Conservation (phyloP, 2,113 vertebrate species). For the Dromaius novaehollandiae region DNA sequence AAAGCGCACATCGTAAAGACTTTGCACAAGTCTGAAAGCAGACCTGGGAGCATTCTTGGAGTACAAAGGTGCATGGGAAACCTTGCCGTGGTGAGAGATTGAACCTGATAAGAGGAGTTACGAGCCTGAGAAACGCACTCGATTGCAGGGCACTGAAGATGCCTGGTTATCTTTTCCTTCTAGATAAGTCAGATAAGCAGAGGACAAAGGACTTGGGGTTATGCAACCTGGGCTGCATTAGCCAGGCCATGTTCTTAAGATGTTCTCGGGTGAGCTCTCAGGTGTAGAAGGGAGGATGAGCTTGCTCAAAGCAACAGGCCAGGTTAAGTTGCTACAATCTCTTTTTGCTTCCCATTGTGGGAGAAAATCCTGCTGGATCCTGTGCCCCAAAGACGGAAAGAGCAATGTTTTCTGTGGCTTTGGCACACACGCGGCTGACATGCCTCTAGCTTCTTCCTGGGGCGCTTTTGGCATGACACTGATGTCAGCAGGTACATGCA, state of each 20-base stretch:
- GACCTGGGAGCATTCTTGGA: constrained; percentile 70
- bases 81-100: constrained; percentile 52
- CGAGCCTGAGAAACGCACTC: constrained; percentile 57
- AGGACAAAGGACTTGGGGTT: constrained; percentile 50
- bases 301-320: not conserved
- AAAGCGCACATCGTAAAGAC: not conserved
- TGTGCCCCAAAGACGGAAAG: rapidly evolving
- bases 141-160: constrained; percentile 42
- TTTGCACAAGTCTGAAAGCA: constrained; percentile 50
- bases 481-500: rapidly evolving
- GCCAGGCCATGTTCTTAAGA: not conserved
- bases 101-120: constrained; percentile 59
- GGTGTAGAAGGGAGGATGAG: not conserved
- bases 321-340: not conserved
- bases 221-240: constrained; percentile 18
- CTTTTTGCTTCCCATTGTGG: rapidly evolving
- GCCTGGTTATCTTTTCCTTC: constrained; percentile 55
- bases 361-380: not conserved
- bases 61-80: constrained; percentile 80
- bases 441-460: not conserved
- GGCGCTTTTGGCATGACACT: rapidly evolving
- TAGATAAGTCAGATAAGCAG: constrained; percentile 62
- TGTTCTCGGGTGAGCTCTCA: constrained; percentile 2
- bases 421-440: not conserved
- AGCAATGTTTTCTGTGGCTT: not conserved